Base-by-base conservation (phyloP, 2,888 invertebrate species). In the Chironomus riparius region DNA sequence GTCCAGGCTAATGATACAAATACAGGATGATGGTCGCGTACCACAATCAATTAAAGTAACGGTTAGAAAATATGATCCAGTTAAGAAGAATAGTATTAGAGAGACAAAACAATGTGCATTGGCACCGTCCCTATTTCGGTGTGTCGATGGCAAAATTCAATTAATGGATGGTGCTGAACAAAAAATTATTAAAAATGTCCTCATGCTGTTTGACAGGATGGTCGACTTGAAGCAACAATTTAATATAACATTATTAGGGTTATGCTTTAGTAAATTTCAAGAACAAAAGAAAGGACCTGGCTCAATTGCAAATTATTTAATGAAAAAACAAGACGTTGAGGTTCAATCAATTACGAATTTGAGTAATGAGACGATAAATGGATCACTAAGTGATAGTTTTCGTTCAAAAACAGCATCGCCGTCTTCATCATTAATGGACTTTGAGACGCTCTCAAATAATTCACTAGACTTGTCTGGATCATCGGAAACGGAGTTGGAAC, bases 191-290 rank as follows among this genome's bases (percentile, higher is more conserved):
- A 87, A 86, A 76, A 87, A 89, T 76, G 87, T 91, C 77, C 91
- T 92, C 91, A 88, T 88, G 80, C 86, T 93, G 79, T 92, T 92
- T 81, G 89, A 90, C 81, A 89, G 91, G 81, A 87, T 90, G 77
- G 89, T 92, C 77, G 89, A 92, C 81, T 86, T 90, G 78, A 86
- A 87, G 38, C 89, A 90, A 84, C 90, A 91, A 78, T 93, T 92
- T 84, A 92, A 92, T 83, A 88, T 93, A 79, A 93, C 92, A 0
- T 84, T 93, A 75, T 86, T 93, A 77, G 93, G 93, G n/a, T 85
- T 93, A 80, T 91, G 92, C 21, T 93, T 93, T 82, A 91, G 92
- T 1, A 93, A 93, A 82, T 93, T 93, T 81, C 89, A 90, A 79
- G 92, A 91, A 79, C 86, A 89, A 77, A 88, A 88, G 81, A 87